Conservation (phyloP, 2,797 vertebrate genomes). For the Alosa sapidissima region DNA sequence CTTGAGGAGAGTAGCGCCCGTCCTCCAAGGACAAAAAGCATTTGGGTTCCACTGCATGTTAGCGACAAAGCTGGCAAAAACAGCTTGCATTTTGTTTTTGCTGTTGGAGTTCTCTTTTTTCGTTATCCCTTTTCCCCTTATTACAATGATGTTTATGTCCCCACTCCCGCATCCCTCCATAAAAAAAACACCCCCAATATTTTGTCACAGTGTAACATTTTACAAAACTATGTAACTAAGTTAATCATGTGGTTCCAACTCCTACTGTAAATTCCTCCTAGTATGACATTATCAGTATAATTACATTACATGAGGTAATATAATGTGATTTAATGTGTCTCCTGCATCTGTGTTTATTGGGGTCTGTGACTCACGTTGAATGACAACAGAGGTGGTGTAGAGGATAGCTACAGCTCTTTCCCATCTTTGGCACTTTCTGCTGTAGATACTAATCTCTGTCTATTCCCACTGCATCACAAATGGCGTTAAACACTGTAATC, state of each 20-base stretch:
- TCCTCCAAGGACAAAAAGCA: not conserved
- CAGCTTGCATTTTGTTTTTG: not conserved
- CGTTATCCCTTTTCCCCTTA: not conserved
- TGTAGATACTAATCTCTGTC: not conserved
- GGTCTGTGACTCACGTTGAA: not conserved
- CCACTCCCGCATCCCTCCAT: no score
- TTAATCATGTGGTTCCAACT: not conserved
- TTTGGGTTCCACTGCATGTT: not conserved
- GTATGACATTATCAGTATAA: not conserved
- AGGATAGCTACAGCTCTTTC: slow-evolving; percentile 2
- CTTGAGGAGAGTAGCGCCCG: not conserved
- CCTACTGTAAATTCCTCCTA: not conserved
- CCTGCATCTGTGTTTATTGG: not conserved
- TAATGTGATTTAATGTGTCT: not conserved
- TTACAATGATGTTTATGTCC: not conserved
- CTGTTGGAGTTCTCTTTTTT: not conserved
- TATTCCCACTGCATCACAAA: not conserved
- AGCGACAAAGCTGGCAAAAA: not conserved
- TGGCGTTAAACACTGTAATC: not conserved
- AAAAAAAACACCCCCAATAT: not conserved
- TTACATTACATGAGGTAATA: not conserved
- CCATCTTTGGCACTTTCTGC: not conserved
- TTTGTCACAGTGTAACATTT: not conserved
- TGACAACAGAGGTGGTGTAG: slow-evolving; percentile 12
- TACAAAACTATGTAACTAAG: not conserved